Conservation (phyloP, 2,797 vertebrate species). For the Lepidocolaptes lacrymiger region DNA sequence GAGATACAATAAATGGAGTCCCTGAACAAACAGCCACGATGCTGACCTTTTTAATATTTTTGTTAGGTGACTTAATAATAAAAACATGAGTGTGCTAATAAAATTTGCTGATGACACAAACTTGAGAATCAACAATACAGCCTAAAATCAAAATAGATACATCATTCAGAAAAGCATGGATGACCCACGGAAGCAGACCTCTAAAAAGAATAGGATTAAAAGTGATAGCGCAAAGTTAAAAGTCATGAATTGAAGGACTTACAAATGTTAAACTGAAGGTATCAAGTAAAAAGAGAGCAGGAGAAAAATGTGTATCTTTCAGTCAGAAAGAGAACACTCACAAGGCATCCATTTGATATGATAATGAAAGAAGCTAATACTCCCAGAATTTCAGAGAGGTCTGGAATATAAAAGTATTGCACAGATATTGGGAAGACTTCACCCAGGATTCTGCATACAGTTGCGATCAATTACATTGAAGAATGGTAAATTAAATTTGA, state of each 20-base stretch:
- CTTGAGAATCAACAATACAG: background rate
- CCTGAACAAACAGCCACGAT: background rate
- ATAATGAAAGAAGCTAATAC: background rate
- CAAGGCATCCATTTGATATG: background rate
- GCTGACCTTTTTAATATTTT: background rate
- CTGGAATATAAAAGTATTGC: background rate
- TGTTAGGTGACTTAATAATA: background rate
- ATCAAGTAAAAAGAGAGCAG: background rate
- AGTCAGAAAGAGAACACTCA: background rate
- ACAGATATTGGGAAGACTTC: background rate
- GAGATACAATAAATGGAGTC: background rate
- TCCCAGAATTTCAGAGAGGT: background rate
- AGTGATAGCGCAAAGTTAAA: background rate
- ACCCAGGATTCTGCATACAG: background rate
- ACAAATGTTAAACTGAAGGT: background rate
- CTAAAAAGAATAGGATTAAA: background rate
- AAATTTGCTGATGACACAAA: background rate
- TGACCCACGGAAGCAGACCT: background rate
- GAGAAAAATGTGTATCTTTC: background rate
- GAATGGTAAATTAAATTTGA: background rate
- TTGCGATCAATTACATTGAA: background rate
- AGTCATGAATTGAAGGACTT: background rate
- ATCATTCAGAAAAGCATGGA: background rate
- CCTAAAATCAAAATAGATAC: background rate
- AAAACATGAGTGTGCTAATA: background rate